Evolutionary conservation across 1,140 invertebrate genomes (phyloP).

Genomic region (Micrasema minimum): DNA sequence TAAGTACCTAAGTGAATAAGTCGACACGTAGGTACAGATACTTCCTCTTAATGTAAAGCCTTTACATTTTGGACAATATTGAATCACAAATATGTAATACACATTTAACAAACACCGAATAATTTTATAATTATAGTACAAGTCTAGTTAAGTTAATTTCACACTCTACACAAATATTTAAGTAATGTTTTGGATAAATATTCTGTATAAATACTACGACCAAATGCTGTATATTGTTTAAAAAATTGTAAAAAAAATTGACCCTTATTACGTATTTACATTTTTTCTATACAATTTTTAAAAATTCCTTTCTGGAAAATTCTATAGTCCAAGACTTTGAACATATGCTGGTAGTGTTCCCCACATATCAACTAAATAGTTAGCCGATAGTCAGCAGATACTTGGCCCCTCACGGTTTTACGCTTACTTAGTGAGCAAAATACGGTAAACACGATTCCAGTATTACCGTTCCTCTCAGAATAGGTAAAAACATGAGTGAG

Average conservation of each 20-base stretch:
- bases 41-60: constrained; percentile 28
- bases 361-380: too few species aligned
- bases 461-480: too few species aligned
- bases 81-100: constrained; percentile 28
- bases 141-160: constrained; percentile 17
- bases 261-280: constrained; percentile 49
- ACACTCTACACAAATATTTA: constrained; percentile 18
- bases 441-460: too few species aligned
- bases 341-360: too few species aligned
- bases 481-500: too few species aligned
- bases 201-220: too few species aligned
- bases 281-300: constrained; percentile 1
- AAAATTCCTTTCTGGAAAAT: background rate
- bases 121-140: background rate
- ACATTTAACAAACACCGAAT: constrained; percentile 28
- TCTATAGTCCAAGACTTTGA: too few species aligned
- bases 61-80: constrained; percentile 35
- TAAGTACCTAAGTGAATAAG: constrained; percentile 1
- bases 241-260: constrained; percentile 43
- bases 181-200: constrained; percentile 1
- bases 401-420: too few species aligned
- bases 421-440: too few species aligned
- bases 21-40: constrained; percentile 37
- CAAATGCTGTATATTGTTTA: too few species aligned
- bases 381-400: too few species aligned